These are phyloP conservation scores for Paratilapia polleni DNA, from an alignment of 2,113 vertebrate genomes.

Conservation along the genomic window DNA sequence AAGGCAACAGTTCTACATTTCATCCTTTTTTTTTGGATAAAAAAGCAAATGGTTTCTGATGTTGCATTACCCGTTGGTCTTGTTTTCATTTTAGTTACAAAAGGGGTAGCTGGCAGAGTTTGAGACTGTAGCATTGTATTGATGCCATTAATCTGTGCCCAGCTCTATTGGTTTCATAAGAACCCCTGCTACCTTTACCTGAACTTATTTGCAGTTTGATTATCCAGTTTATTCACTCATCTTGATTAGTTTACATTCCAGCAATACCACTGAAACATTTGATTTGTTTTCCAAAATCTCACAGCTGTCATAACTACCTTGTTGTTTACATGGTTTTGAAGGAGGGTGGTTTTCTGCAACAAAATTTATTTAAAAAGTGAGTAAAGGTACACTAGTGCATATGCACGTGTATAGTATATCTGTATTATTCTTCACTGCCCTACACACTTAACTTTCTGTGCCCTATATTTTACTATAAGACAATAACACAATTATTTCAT, in stretches of 20 bases:
- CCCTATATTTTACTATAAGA: neutral
- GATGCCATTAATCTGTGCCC: too few species aligned
- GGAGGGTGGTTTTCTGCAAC: neutral
- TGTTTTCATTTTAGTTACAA: too few species aligned
- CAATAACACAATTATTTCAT: neutral
- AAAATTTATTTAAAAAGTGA: neutral
- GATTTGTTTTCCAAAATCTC: neutral
- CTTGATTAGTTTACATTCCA: too few species aligned
- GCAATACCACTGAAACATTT: too few species aligned
- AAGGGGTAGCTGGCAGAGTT: too few species aligned
- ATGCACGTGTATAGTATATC: neutral
- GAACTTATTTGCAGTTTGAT: too few species aligned
- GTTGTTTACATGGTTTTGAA: neutral
- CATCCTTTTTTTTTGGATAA: neutral
- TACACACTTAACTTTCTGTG: neutral
- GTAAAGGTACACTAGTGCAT: neutral
- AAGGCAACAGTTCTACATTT: constrained; percentile 25
- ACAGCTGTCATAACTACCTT: neutral
- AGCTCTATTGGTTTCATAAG: too few species aligned
- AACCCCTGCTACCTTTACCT: too few species aligned
- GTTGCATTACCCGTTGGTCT: too few species aligned
- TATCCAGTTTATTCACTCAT: too few species aligned
- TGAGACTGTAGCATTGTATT: too few species aligned
- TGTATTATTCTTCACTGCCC: neutral
- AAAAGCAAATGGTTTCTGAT: too few species aligned